Evolutionary conservation across 2,113 vertebrate species (phyloP).

Genomic region (Poecile atricapillus): DNA sequence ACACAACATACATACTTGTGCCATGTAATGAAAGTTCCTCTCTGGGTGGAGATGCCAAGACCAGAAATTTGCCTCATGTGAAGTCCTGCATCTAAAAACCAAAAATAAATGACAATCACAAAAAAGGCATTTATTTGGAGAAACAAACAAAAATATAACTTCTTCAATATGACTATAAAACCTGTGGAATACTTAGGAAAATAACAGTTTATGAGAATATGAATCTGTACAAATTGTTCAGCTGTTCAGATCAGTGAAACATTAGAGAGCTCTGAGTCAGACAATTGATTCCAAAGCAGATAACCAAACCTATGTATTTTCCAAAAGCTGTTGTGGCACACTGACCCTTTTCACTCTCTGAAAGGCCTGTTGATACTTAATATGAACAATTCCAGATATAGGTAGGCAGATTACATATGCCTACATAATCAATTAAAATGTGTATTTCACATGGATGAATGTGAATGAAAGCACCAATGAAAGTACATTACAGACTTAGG

Average conservation of each 20-base stretch:
- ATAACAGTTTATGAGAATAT: not conserved
- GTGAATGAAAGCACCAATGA: not conserved
- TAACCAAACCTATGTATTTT: not conserved
- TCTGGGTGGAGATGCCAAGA: constrained; percentile 93
- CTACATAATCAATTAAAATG: not conserved
- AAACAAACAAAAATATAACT: not conserved
- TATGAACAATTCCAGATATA: not conserved
- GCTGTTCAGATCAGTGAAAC: not conserved
- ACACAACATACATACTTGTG: constrained; percentile 74
- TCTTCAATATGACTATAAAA: not conserved
- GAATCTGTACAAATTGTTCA: not conserved
- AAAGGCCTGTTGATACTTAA: not conserved
- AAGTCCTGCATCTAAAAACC: constrained; percentile 80
- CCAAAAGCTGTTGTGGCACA: not conserved
- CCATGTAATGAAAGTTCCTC: constrained; percentile 93
- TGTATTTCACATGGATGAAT: not conserved
- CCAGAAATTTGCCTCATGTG: constrained; percentile 85
- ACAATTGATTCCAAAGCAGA: not conserved
- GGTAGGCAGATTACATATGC: not conserved
- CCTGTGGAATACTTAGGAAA: not conserved
- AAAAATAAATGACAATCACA: not conserved
- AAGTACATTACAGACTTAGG: not conserved
- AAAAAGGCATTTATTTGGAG: not conserved
- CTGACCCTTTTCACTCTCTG: not conserved
- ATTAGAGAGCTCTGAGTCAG: not conserved